Conservation (phyloP, 2,797 vertebrate species). For the Microtus californicus region DNA sequence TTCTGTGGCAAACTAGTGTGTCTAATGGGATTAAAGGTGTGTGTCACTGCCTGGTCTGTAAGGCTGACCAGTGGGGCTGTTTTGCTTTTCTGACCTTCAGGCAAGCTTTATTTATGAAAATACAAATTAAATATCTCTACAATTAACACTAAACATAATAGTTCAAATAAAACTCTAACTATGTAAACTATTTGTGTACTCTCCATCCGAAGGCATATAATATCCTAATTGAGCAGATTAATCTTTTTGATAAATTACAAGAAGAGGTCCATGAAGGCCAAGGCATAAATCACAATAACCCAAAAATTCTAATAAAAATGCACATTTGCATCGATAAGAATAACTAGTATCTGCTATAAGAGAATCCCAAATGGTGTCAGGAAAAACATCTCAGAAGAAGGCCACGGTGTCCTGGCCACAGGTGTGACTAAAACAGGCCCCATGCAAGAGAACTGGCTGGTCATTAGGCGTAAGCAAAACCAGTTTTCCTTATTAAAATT, state of each 20-base stretch:
- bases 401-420: background rate
- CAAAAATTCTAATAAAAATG: background rate
- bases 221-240: background rate
- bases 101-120: too few species aligned
- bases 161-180: background rate
- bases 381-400: background rate
- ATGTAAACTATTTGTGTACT: conserved; percentile 2
- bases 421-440: background rate
- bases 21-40: too few species aligned
- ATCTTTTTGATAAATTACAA: background rate
- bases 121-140: too few species aligned
- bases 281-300: conserved; percentile 29
- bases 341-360: background rate
- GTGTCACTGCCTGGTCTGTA: too few species aligned
- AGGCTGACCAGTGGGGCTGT: too few species aligned
- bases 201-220: background rate
- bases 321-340: background rate
- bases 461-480: background rate
- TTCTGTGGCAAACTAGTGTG: too few species aligned
- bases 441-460: background rate
- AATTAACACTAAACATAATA: conserved; percentile 23
- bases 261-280: background rate
- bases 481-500: background rate
- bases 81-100: too few species aligned
- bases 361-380: background rate